These are phyloP conservation scores for Neotoxoptera formosana DNA, from an alignment of 1,140 invertebrate species.

Conservation along the genomic window DNA sequence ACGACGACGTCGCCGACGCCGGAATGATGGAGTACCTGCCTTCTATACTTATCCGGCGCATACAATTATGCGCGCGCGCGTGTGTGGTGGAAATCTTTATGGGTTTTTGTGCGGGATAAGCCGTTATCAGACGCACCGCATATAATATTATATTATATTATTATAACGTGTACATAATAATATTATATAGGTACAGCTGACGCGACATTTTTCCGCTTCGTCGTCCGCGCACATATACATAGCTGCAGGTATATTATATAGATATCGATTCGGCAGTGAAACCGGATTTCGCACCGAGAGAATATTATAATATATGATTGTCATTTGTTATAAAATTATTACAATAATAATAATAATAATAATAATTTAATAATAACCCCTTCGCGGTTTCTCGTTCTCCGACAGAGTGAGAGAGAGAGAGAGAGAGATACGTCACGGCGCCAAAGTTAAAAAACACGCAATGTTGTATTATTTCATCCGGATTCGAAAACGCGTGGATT, in stretches of 20 bases:
- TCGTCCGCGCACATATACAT: background rate
- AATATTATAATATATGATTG: background rate
- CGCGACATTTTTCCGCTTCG: background rate
- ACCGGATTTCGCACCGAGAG: background rate
- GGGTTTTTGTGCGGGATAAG: background rate
- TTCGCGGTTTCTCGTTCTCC: background rate
- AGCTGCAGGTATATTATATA: too few relatives aligned
- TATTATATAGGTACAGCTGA: background rate
- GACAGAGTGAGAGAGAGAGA: too few relatives aligned
- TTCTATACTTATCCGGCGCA: background rate
- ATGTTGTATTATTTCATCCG: background rate
- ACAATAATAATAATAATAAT: background rate
- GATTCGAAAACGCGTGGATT: background rate
- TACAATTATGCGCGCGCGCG: background rate
- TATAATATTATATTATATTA: background rate
- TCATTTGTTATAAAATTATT: background rate
- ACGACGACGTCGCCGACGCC: background rate
- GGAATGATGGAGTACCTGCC: conserved; percentile 39
- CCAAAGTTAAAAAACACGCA: background rate
- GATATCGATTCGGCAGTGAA: background rate
- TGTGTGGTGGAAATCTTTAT: conserved; percentile 13
- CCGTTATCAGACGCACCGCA: conserved; percentile 19
- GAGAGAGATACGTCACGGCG: background rate
- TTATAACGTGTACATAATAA: background rate
- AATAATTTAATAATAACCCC: background rate